Base-by-base conservation (phyloP, 1,140 invertebrate genomes). In the Ostrea edulis region DNA sequence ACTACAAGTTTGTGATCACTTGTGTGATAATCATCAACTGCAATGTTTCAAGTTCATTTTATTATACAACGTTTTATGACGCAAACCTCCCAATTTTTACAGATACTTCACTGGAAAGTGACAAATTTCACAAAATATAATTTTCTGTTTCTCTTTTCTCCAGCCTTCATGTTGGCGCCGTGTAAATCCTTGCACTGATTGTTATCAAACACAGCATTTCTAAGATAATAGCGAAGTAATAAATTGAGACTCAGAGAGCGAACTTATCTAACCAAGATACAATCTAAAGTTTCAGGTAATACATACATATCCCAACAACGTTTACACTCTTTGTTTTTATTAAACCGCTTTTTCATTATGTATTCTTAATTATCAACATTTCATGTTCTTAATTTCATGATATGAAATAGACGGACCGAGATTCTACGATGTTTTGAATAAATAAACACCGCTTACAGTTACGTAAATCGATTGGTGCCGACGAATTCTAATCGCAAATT, bases 61-160 rank as follows among this genome's bases (percentile, higher is more conserved):
- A 44, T 44, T 44, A 7, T 62, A 20, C 55, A 58, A 58, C 14
- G 14, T 29, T 35, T 77, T 14, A 29, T 77, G 68, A 77, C 68
- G 68, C 25, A 77, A 35, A 12, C 7, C 29, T 25, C 22, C 0
- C 35, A 71, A 77, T 77, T 29, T 9, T 29, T 35, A n/a, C 25
- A 25, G 29, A 77, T 77, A 9, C 68, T 25, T 77, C 29, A 35
- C 68, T 77, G 68, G 68, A 77, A 14, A 77, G 68, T 77, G 68
- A 77, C 68, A 77, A 77, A 77, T 77, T 77, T 77, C 25, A 77
- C 29, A 77, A 35, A 77, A 77, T 14, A 77, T 44, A 77, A 77
- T 9, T 29, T 25, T 29, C 55, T 77, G 25, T 22, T 77, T 77
- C 25, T 77, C 68, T 77, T 29, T 29, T 77, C 29, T 22, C 25